A percentile compares a stretch with the other conserved stretches of the same genome.
Conservation (phyloP, 2,113 vertebrate genomes). For the Empidonax alnorum region DNA sequence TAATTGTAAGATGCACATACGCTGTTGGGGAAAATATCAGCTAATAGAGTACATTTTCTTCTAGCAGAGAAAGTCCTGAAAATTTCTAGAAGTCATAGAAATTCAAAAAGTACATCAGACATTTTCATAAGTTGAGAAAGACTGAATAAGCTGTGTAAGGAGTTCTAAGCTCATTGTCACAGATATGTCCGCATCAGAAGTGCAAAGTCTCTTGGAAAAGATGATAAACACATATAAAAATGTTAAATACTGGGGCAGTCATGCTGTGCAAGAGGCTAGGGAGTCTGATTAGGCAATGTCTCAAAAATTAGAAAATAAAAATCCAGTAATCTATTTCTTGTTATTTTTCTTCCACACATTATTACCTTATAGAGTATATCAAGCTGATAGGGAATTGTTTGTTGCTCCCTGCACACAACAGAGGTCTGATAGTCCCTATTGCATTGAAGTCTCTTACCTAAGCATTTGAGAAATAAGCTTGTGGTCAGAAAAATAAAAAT, state of each 20-base stretch:
- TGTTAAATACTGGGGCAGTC: neutral
- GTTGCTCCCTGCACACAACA: neutral
- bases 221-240: neutral
- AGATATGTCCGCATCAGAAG: rapidly evolving
- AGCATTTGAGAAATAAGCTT: rapidly evolving
- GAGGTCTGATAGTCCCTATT: neutral
- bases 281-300: neutral
- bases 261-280: neutral
- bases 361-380: neutral
- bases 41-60: neutral
- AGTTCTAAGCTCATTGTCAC: neutral
- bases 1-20: neutral
- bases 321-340: neutral
- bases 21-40: neutral
- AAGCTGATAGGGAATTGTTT: neutral
- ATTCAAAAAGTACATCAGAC: neutral
- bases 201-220: neutral
- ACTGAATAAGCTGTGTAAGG: no score
- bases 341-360: neutral
- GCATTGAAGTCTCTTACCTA: neutral
- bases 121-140: neutral
- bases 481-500: neutral
- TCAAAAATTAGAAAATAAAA: neutral
- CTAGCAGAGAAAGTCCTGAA: neutral
- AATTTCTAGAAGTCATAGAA: neutral